Percentiles rank a stretch among this genome's conserved stretches.
phyloP scores from a whole-genome alignment of 2,888 invertebrate species.

The Lobophora halterata region DNA sequence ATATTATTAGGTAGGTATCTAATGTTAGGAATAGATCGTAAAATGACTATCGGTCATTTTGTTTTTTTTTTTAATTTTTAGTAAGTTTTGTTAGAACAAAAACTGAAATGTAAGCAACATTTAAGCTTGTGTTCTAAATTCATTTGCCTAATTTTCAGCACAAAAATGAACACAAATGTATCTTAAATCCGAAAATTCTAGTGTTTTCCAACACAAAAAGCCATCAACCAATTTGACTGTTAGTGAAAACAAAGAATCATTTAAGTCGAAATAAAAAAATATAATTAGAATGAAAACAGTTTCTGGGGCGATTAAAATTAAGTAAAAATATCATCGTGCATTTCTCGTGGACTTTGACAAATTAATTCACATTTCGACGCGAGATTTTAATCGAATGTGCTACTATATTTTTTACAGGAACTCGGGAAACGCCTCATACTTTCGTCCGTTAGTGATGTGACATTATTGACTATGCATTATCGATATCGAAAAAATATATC shows the following conservation, averaged over 20 bases:
- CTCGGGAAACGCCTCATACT: slow-evolving; percentile 44
- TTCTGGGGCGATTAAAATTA: slow-evolving; percentile 49
- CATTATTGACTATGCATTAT: slow-evolving; percentile 9
- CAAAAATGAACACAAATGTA: too few species aligned
- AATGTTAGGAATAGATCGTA: too few species aligned
- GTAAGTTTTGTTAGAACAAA: too few species aligned
- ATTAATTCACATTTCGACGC: slow-evolving; percentile 61
- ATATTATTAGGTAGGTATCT: too few species aligned
- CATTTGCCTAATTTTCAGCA: too few species aligned
- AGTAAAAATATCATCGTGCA: slow-evolving; percentile 40
- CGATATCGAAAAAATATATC: slow-evolving; percentile 11
- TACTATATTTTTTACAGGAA: slow-evolving; percentile 47
- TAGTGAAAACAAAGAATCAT: slow-evolving; percentile 65
- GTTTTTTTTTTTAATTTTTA: too few species aligned
- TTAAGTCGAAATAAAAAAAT: slow-evolving; percentile 66
- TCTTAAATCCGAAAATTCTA: slow-evolving; percentile 43
- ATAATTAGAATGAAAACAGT: slow-evolving; percentile 64
- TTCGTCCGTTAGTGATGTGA: slow-evolving; percentile 51
- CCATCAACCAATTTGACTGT: slow-evolving; percentile 60
- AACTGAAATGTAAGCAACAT: too few species aligned
- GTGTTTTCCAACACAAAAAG: slow-evolving; percentile 33
- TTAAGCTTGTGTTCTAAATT: too few species aligned
- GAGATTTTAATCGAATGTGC: slow-evolving; percentile 63
- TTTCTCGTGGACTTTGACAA: slow-evolving; percentile 52
- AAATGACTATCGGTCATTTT: too few species aligned